phyloP scores from a whole-genome alignment of 35 echinoderm and acorn worm genomes.

The Eucidaris tribuloides region DNA sequence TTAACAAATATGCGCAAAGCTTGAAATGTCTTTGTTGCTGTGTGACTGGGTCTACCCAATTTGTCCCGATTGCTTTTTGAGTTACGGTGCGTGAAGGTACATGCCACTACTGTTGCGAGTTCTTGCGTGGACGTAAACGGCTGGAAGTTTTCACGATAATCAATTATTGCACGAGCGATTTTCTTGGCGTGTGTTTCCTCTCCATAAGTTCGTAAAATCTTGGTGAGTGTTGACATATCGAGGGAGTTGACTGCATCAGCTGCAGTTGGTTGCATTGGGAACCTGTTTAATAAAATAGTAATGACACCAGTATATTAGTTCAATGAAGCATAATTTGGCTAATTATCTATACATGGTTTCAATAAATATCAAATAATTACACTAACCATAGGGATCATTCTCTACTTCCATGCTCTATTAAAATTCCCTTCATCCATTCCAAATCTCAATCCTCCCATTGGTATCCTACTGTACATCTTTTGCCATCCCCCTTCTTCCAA shows the following conservation, averaged over 20 bases:
- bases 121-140: slow-evolving; percentile 71
- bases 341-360: too few species aligned
- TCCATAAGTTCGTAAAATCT: slow-evolving; percentile 72
- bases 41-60: slow-evolving; percentile 55
- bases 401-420: too few species aligned
- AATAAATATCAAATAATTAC: too few species aligned
- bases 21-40: slow-evolving; percentile 88
- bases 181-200: slow-evolving; percentile 78
- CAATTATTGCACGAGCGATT: slow-evolving; percentile 66
- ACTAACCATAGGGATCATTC: too few species aligned
- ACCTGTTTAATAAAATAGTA: too few species aligned
- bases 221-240: slow-evolving; percentile 47
- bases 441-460: too few species aligned
- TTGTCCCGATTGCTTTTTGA: slow-evolving; percentile 45
- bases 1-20: slow-evolving; percentile 94
- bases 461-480: too few species aligned
- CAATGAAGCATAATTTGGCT: too few species aligned
- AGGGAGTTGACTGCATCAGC: slow-evolving; percentile 92
- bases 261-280: slow-evolving; percentile 70
- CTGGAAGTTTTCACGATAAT: slow-evolving; percentile 78
- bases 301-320: too few species aligned
- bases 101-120: slow-evolving; percentile 65
- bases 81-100: slow-evolving; percentile 63
- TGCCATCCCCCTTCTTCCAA: too few species aligned
- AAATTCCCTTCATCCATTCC: too few species aligned